Conservation (phyloP, 2,113 vertebrate genomes). For the Clarias macrocephalus region DNA sequence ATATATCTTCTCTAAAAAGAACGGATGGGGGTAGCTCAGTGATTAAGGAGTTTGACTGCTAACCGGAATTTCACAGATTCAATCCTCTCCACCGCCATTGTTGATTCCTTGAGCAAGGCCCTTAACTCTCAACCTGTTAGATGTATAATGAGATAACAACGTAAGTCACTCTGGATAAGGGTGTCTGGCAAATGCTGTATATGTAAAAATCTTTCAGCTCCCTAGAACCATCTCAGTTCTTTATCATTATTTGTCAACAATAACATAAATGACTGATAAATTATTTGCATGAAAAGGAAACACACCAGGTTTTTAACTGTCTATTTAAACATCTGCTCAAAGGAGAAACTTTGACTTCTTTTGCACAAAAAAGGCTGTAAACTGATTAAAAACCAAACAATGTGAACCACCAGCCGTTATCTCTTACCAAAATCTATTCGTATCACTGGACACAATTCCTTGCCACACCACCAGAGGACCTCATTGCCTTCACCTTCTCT, state of each 20-base stretch:
- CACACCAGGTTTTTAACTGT: background rate
- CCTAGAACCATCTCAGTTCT: background rate
- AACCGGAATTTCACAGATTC: background rate
- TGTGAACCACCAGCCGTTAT: background rate
- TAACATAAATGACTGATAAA: background rate
- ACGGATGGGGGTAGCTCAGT: background rate
- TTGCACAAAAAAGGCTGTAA: background rate
- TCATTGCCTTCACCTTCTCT: background rate
- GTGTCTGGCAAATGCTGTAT: background rate
- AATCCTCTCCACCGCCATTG: background rate
- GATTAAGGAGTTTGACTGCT: background rate
- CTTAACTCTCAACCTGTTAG: background rate
- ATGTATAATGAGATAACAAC: background rate
- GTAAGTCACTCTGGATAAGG: background rate
- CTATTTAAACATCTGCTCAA: background rate
- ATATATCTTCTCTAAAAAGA: too few species aligned
- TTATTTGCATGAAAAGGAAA: background rate
- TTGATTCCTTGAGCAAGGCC: background rate
- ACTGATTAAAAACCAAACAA: background rate
- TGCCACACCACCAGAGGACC: background rate
- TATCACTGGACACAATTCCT: background rate
- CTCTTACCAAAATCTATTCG: background rate
- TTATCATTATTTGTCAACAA: background rate
- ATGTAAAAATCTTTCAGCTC: background rate
- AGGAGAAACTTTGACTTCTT: background rate